Evolutionary conservation across 2,113 vertebrate species (phyloP), one percentile per base, ranked within the genome.

Genomic region (Scomber scombrus): DNA sequence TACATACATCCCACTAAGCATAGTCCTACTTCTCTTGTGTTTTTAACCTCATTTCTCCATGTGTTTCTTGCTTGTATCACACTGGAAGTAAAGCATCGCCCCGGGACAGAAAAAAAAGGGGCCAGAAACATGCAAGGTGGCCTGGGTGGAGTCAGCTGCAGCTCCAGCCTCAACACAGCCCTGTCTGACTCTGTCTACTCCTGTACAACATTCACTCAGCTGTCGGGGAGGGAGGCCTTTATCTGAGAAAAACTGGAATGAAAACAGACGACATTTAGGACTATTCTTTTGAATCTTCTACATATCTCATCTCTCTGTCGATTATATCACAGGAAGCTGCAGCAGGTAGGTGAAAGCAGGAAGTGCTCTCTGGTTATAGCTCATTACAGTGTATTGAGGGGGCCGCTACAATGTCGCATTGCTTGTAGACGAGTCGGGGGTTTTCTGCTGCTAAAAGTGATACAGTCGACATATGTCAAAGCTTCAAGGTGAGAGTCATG

Each of bases 71-170:
- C 21, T 16, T 9, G 13, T 26, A 45, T 56, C n/a, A 54, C 16
- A 34, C 5, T 18, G 45, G 18, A 43, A 13, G 10, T 29, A 62
- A 64, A 56, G 1, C 71, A 2, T 83, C 1, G 75, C 89, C 82
- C 79, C 80, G 5, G 87, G 86, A 67, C 75, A 82, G 54, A 77
- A 49, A 50, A 45, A 57, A 69, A 11, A 61, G 23, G 23, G 56
- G 12, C 26, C 10, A 4, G 47, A 21, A 56, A 14, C 34, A 11
- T 2, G 62, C 1, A 49, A 68, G 77, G 82, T 75, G 77, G 57
- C 60, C 68, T 54, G 91, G 92, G 92, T 76, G 92, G 90, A 92
- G 92, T 63, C 89, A 82, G n/a, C 43, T 9, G 66, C 80, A 65
- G 70, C 64, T 10, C 3, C 85, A 64, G 55, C 58, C 49, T 13